phyloP scores from a whole-genome alignment of 2,113 vertebrate species.

The Barbus barbus region DNA sequence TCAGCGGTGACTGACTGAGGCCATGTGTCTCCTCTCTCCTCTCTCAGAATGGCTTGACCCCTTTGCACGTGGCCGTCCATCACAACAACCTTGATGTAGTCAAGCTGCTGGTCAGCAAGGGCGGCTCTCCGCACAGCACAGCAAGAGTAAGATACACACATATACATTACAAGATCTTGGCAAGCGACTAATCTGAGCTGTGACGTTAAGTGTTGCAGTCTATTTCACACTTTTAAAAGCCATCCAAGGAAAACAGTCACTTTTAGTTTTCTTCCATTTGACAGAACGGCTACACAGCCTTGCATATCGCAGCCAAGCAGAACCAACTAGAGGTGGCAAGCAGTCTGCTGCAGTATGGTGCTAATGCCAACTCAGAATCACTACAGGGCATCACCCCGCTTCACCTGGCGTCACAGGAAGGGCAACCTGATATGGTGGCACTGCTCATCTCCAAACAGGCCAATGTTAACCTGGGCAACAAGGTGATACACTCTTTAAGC shows the following conservation, averaged over 20 bases:
- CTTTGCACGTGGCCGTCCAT: constrained; percentile 94
- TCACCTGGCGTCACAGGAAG: constrained; percentile 93
- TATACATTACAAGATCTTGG: background rate
- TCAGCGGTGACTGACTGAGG: constrained; percentile 35
- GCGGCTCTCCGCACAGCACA: constrained; percentile 88
- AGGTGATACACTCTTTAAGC: constrained; percentile 72
- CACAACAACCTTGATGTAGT: constrained; percentile 97
- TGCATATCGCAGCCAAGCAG: constrained; percentile 96
- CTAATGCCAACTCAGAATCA: constrained; percentile 85
- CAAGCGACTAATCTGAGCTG: background rate
- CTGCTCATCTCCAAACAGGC: constrained; percentile 92
- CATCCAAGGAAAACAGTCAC: background rate
- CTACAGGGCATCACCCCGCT: constrained; percentile 91
- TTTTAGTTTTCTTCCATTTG: background rate
- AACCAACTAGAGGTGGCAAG: constrained; percentile 93
- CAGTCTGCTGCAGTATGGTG: constrained; percentile 89
- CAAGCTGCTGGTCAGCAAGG: constrained; percentile 89
- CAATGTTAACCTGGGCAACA: constrained; percentile 91
- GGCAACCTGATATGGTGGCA: constrained; percentile 86
- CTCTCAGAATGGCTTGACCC: constrained; percentile 93
- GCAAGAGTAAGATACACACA: constrained; percentile 82
- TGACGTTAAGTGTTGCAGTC: background rate
- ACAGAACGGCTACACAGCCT: constrained; percentile 93
- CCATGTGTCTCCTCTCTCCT: constrained; percentile 70
- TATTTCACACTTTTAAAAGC: background rate